Evolutionary conservation across 2,797 vertebrate genomes (phyloP).

Genomic region (Denticeps clupeoides): DNA sequence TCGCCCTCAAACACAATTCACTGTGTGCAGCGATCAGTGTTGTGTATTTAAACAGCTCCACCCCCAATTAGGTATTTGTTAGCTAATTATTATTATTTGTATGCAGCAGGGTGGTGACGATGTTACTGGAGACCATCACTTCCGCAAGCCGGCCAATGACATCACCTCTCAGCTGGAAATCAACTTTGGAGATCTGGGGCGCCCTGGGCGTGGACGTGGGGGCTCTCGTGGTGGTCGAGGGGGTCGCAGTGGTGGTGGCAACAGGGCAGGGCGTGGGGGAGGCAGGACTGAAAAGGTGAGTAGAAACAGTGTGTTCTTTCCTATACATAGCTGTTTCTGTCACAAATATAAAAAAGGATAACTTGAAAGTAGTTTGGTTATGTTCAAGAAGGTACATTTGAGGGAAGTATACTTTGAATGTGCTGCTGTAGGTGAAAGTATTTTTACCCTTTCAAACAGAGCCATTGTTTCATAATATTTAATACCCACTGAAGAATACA

Average conservation of each 20-base stretch:
- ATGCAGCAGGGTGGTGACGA: conserved; percentile 61
- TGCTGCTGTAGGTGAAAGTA: too few species aligned
- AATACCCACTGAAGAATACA: too few species aligned
- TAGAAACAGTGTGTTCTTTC: neutral
- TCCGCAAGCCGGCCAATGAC: conserved; percentile 97
- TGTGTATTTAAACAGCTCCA: neutral
- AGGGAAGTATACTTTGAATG: too few species aligned
- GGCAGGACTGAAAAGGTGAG: conserved; percentile 22
- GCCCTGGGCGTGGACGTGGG: conserved; percentile 86
- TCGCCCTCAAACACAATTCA: neutral
- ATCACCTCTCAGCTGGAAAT: conserved; percentile 98
- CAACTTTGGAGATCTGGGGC: conserved; percentile 94
- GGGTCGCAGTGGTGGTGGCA: conserved; percentile 42
- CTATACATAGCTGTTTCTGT: too few species aligned
- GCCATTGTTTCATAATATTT: too few species aligned
- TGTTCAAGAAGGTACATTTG: too few species aligned
- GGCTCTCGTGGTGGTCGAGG: conserved; percentile 67
- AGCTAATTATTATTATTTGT: neutral
- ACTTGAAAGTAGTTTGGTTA: too few species aligned
- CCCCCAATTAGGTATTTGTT: neutral
- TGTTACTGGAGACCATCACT: conserved; percentile 84
- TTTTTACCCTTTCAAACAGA: too few species aligned
- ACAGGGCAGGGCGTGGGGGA: conserved; percentile 51
- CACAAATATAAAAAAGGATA: too few species aligned
- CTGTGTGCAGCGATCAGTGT: too few species aligned